Conservation (phyloP, 1,140 invertebrate genomes). For the Choristoneura fumiferana region DNA sequence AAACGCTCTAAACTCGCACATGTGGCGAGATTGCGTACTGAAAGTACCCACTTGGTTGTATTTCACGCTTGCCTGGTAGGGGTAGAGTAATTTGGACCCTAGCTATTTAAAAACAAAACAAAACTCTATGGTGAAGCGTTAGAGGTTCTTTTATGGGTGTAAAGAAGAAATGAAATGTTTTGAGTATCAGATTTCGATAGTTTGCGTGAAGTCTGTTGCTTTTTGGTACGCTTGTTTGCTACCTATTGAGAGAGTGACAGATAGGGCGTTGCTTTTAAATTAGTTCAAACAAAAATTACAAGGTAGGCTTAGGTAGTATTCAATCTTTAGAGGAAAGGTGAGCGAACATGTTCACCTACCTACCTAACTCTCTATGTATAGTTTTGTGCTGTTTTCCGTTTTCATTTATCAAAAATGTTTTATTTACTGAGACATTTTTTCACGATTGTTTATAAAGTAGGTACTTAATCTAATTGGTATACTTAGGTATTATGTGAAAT, state of each 20-base stretch:
- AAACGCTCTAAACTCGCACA: slow-evolving; percentile 36
- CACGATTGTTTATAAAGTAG: no score
- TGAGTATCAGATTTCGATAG: slow-evolving; percentile 16
- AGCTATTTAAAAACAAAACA: slow-evolving; percentile 15
- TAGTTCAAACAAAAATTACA: no score
- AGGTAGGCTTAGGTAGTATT: no score
- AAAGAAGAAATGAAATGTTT: background rate
- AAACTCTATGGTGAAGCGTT: background rate
- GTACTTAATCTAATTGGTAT: no score
- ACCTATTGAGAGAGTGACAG: slow-evolving; percentile 9
- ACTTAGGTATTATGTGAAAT: no score
- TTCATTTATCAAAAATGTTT: no score
- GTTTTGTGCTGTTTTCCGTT: no score
- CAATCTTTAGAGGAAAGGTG: no score
- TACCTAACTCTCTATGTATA: no score
- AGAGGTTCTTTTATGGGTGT: slow-evolving; percentile 5
- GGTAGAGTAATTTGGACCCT: slow-evolving; percentile 31
- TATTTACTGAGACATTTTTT: no score
- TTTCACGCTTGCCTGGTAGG: slow-evolving; percentile 49
- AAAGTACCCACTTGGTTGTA: slow-evolving; percentile 26
- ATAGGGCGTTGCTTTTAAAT: slow-evolving; percentile 2
- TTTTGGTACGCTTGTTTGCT: slow-evolving; percentile 2
- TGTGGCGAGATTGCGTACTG: slow-evolving; percentile 53
- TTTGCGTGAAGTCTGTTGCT: slow-evolving; percentile 12
- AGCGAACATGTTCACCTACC: no score